Conservation (phyloP, 1,140 invertebrate genomes). For the Scaptomyza graminum region DNA sequence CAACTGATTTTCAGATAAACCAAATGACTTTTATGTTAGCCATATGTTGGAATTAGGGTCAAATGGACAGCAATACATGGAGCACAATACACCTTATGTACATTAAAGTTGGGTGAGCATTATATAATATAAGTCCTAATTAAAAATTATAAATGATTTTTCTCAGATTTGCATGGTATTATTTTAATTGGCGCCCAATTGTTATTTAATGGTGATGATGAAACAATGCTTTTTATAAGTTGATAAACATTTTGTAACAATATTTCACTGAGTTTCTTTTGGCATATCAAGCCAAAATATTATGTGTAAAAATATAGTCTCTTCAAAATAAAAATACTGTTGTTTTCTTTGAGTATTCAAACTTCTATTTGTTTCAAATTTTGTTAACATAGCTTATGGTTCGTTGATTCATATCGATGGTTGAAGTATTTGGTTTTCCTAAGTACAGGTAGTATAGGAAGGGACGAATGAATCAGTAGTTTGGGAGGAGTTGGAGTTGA, state of each 20-base stretch:
- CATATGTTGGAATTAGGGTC: slow-evolving; percentile 42
- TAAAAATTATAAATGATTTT: not conserved
- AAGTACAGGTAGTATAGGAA: not conserved
- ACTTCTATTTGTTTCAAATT: too few species aligned
- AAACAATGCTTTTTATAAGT: not conserved
- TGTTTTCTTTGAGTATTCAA: too few species aligned
- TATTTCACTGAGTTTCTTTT: too few species aligned
- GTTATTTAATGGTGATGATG: slow-evolving; percentile 19
- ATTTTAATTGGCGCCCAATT: slow-evolving; percentile 9
- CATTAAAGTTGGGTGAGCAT: slow-evolving; percentile 3
- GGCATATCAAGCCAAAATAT: too few species aligned
- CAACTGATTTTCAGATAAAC: not conserved
- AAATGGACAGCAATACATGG: not conserved
- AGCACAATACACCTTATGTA: slow-evolving; percentile 13
- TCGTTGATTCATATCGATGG: too few species aligned
- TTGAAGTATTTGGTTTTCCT: too few species aligned
- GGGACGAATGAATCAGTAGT: not conserved
- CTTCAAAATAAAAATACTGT: too few species aligned
- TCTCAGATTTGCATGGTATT: slow-evolving; percentile 37
- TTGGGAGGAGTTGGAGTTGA: not conserved
- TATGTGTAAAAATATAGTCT: too few species aligned
- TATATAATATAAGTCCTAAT: not conserved
- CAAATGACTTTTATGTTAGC: slow-evolving; percentile 8
- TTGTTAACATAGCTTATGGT: too few species aligned
- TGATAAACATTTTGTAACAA: not conserved